Evolutionary conservation across 1,140 invertebrate genomes (phyloP).

Genomic region (Aleiodes sp.): DNA sequence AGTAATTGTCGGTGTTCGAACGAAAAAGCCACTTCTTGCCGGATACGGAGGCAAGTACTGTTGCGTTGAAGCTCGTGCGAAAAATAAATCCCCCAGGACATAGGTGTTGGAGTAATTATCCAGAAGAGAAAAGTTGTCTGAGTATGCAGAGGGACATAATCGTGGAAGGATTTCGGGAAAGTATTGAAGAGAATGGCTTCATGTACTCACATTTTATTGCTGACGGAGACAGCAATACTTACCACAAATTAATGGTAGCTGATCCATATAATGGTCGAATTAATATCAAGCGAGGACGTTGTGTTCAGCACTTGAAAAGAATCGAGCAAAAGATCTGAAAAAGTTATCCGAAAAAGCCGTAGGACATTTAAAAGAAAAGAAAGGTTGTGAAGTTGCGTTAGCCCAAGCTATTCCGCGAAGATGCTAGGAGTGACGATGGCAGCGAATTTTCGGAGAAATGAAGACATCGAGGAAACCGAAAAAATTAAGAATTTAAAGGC

Average conservation of each 20-base stretch:
- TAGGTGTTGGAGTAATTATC: conserved; percentile 53
- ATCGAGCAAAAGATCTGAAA: conserved; percentile 44
- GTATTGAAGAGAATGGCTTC: conserved; percentile 52
- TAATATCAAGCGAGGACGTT: not conserved
- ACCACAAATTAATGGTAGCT: conserved; percentile 44
- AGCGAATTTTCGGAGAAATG: not conserved
- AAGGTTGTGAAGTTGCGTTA: not conserved
- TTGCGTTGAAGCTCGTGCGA: conserved; percentile 42
- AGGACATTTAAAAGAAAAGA: not conserved
- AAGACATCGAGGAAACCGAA: not conserved
- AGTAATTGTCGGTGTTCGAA: too few species aligned
- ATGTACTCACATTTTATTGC: conserved; percentile 56
- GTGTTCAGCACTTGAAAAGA: conserved; percentile 40
- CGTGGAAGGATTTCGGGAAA: conserved; percentile 55
- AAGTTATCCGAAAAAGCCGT: not conserved
- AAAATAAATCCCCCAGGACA: conserved; percentile 39
- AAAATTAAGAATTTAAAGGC: not conserved
- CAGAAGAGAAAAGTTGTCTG: conserved; percentile 41
- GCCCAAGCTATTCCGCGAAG: not conserved
- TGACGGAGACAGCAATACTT: conserved; percentile 62
- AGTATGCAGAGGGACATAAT: conserved; percentile 59
- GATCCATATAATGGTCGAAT: conserved; percentile 40
- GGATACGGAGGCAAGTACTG: too few species aligned
- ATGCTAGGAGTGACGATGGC: not conserved
- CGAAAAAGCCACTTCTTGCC: too few species aligned